Evolutionary conservation across 2,113 vertebrate species (phyloP).

Genomic region (Asarcornis scutulata): DNA sequence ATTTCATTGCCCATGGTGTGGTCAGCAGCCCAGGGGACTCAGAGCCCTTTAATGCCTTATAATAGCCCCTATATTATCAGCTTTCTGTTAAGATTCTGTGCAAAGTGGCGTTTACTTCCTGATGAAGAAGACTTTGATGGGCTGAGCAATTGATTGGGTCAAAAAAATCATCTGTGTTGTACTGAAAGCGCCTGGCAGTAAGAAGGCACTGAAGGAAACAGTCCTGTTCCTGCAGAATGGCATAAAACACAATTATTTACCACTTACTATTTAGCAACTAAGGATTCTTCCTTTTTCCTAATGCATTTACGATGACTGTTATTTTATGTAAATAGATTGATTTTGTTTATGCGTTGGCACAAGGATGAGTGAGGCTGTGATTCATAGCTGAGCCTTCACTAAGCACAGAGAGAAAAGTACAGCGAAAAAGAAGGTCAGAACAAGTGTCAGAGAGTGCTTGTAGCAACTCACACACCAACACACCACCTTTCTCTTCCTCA

Average conservation of each 20-base stretch:
- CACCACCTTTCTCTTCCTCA: not conserved
- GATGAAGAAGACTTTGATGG: not conserved
- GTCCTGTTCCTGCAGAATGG: not conserved
- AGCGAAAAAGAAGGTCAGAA: not conserved
- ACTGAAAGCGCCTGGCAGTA: not conserved
- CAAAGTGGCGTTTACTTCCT: fast-evolving
- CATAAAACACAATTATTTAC: not conserved
- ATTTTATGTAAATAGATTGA: not conserved
- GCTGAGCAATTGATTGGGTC: not conserved
- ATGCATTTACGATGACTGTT: not conserved
- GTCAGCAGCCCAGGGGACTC: not conserved
- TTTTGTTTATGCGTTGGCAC: not conserved
- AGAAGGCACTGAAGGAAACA: not conserved
- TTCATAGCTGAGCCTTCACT: not conserved
- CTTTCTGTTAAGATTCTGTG: not conserved
- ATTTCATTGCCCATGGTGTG: not conserved
- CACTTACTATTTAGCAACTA: not conserved
- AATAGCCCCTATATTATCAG: not conserved
- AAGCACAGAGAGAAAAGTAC: not conserved
- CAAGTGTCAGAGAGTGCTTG: not conserved
- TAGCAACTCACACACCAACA: fast-evolving
- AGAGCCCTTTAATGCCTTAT: not conserved
- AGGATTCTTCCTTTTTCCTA: not conserved
- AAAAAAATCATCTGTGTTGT: not conserved
- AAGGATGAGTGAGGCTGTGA: not conserved